Base-by-base conservation (phyloP, 2,888 invertebrate species). In the Metalampra italica region DNA sequence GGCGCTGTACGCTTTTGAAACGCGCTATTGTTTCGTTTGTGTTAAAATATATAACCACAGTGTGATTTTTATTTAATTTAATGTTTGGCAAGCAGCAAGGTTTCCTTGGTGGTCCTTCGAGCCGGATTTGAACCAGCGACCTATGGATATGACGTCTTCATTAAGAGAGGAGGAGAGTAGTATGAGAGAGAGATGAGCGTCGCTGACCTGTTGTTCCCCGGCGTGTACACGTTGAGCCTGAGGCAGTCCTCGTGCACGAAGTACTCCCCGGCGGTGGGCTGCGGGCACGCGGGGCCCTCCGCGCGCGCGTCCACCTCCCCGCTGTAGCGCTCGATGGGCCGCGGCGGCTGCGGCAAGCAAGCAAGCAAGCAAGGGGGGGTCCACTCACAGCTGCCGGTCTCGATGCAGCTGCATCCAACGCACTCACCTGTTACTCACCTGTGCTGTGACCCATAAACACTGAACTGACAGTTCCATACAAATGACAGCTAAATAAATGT, bases 221-320 rank as follows among this genome's bases (percentile, higher is more conserved):
- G 78, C 0, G 75, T 89, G 59, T 92, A 93, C 0, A 94, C 91
- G 54, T 94, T 94, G 32, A 94, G 70, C 12, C 91, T 78, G 0
- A 94, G 82, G 64, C 94, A 94, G 68, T 94, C 93, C 63, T 94
- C 94, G 43, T 91, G 87, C 39, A 90, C 66, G 3, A 1, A 22
- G 22, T 39, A n/a, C 11, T 42, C 22, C 59, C 13, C 64, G 72
- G 46, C 70, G 0, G 81, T 71, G 0, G 82, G 79, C 60, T 90
- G 91, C 0, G 92, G 91, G 55, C 92, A 92, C 40, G 91, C 89
- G 0, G 92, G 92, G 0, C 92, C 92, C 52, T 92, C 92, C 40
- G 77, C 62, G 0, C 90, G 89, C 0, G 91, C 93, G 68, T 93
- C 89, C 45, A 91, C 90, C 29, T 84, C 80, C 0, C 69, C 74